Conservation (phyloP, 2,113 vertebrate species). For the Hassar affinis region DNA sequence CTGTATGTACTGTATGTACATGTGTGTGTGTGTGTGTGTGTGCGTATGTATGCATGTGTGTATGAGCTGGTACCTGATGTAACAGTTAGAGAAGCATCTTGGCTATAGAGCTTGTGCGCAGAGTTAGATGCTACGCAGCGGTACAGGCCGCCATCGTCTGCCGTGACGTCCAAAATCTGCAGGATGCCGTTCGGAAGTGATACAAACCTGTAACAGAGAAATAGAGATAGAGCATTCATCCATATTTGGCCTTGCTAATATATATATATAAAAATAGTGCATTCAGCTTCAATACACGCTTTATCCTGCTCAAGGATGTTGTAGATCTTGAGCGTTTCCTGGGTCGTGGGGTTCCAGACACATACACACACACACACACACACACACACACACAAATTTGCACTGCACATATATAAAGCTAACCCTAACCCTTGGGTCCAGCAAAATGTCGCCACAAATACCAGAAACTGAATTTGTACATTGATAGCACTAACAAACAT, state of each 20-base stretch:
- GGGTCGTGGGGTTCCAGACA: background rate
- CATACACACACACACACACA: background rate
- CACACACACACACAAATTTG: background rate
- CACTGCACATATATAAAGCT: too few species aligned
- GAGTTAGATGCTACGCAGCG: conserved; percentile 85
- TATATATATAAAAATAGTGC: background rate
- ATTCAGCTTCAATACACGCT: background rate
- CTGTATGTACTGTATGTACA: too few species aligned
- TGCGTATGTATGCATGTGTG: conserved; percentile 9
- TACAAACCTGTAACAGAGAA: conserved; percentile 78
- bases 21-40: background rate
- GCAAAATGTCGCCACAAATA: too few species aligned
- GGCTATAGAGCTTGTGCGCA: conserved; percentile 79
- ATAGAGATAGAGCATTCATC: conserved; percentile 13
- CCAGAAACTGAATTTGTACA: background rate
- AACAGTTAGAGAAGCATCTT: conserved; percentile 78
- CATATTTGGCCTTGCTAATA: background rate
- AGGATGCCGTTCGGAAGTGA: conserved; percentile 91
- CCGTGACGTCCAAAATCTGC: conserved; percentile 85
- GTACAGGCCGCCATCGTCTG: conserved; percentile 81
- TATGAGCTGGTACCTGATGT: conserved; percentile 72
- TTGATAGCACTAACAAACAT: background rate
- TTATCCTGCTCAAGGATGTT: background rate
- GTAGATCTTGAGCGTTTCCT: background rate
- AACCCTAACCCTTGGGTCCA: too few species aligned